A percentile compares a stretch with the other conserved stretches of the same genome.
Evolutionary conservation across 2,888 invertebrate species (phyloP).

Genomic region (Chrysodeixis includens): DNA sequence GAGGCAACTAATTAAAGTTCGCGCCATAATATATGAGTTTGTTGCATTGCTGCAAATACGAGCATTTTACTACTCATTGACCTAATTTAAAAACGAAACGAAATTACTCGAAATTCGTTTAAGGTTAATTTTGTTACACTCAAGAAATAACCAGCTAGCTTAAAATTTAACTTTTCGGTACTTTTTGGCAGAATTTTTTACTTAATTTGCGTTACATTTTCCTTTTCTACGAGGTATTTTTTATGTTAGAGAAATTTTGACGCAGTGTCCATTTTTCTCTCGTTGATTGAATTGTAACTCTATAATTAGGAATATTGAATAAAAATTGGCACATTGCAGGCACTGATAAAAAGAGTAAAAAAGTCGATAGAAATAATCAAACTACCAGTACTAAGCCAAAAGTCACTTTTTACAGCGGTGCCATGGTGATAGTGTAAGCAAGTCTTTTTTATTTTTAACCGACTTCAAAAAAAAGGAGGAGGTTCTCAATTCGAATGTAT

Average conservation of each 20-base stretch:
- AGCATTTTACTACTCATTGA: slow-evolving; percentile 3
- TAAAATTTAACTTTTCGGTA: neutral
- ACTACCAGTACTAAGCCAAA: too few species aligned
- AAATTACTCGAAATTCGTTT: slow-evolving; percentile 10
- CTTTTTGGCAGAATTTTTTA: neutral
- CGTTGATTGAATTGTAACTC: too few species aligned
- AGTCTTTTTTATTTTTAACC: too few species aligned
- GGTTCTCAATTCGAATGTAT: too few species aligned
- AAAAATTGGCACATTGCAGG: too few species aligned
- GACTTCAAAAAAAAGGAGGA: too few species aligned
- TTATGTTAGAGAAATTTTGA: neutral
- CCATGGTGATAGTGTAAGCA: too few species aligned
- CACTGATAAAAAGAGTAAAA: too few species aligned
- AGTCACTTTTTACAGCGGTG: too few species aligned
- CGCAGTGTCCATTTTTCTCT: neutral
- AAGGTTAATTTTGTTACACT: slow-evolving; percentile 9
- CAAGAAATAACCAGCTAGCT: neutral
- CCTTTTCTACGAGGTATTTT: neutral
- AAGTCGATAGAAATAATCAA: too few species aligned
- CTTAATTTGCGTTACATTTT: neutral
- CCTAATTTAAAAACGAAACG: slow-evolving; percentile 15
- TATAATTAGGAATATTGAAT: too few species aligned
- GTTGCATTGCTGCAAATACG: slow-evolving; percentile 1
- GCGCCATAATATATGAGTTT: slow-evolving; percentile 12
- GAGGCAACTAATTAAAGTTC: slow-evolving; percentile 11